Evolutionary conservation across 2,888 invertebrate genomes (phyloP), one percentile per base, ranked within the genome.

Genomic region (Microctonus brassicae): DNA sequence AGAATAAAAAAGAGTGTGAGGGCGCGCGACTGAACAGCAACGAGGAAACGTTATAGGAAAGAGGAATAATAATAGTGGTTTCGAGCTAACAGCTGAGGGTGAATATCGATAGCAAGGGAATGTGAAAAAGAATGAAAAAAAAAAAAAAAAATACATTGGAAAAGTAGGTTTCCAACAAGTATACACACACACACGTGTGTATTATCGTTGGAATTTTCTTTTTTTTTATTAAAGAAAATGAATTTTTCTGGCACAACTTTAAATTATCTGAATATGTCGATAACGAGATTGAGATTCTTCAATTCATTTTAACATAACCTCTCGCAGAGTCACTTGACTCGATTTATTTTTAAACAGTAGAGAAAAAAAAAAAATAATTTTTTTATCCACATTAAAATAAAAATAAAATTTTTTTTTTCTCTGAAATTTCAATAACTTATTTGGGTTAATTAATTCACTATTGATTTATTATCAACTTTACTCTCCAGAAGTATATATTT

Each of bases 1-100:
- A 22, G 66, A 60, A 29, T 20, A 10, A 57, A 26, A 36, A 11
- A 26, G 57, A 47, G 55, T 33, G 0, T 7, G 33, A 63, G 62
- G 65, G 65, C 52, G 64, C 53, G 71, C 65, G 63, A 64, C 61
- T 53, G 66, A 53, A 62, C 53, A 63, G 64, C 72, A 71, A 60
- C 61, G 64, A 61, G 5, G 17, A 17, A 47, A 58, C 58, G n/a
- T 17, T 58, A 34, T 26, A 24, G 58, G n/a, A 34, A 58, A 58
- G 58, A 58, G 58, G 9, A 58, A 58, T 58, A 58, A 58, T 58
- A 58, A 58, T 58, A 58, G 58, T 34, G 34, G 58, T 58, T 58
- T 20, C 34, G 17, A 58, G 58, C 58, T 58, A 58, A 58, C 58
- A 58, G 58, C 33, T n/a, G 58, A 34, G 58, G 58, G 34, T 58